Evolutionary conservation across 2,113 vertebrate species (phyloP), one percentile per base, ranked within the genome.

Genomic region (Macquaria australasica): DNA sequence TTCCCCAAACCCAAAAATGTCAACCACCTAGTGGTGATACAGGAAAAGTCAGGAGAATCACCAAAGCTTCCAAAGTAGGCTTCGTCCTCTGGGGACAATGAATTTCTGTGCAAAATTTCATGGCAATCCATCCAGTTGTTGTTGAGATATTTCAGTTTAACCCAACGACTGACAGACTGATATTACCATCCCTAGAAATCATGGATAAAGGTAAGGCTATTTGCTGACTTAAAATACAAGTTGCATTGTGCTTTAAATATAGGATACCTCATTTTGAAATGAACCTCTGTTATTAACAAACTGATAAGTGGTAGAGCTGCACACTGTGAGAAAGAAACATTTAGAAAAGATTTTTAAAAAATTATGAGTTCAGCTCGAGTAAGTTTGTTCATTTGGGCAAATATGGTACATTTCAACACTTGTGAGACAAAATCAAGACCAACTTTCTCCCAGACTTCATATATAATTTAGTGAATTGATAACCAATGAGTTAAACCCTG

Each of bases 401-500:
- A 64, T 12, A 37, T 12, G 6, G 16, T 55, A 31, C n/a, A 25
- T 60, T 50, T 63, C 66, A 58, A 43, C 59, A 68, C 56, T 6
- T 41, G 1, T 25, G 51, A 72, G 55, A 53, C 12, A n/a, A 58
- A 76, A 73, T 63, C 0, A 56, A 67, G 64, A 51, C 23, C 16
- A 58, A 55, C 45, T 43, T 25, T 77, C 50, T 77, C 55, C 25
- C 66, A 78, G 58, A 78, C 12, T 69, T 71, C 25, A 79, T 76
- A 1, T 77, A 58, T 85, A 74, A 69, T 86, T 80, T 28, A 73
- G 45, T 28, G 76, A 89, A 71, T 23, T 73, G 59, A 88, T 77
- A 77, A 83, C 75, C 45, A 28, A 37, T 16, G 11, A 59, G 60
- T 75, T 85, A 25, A 73, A 73, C 37, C 39, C 64, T 64, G 55